Base-by-base conservation (phyloP, 2,888 invertebrate species). In the Coremacera marginata region DNA sequence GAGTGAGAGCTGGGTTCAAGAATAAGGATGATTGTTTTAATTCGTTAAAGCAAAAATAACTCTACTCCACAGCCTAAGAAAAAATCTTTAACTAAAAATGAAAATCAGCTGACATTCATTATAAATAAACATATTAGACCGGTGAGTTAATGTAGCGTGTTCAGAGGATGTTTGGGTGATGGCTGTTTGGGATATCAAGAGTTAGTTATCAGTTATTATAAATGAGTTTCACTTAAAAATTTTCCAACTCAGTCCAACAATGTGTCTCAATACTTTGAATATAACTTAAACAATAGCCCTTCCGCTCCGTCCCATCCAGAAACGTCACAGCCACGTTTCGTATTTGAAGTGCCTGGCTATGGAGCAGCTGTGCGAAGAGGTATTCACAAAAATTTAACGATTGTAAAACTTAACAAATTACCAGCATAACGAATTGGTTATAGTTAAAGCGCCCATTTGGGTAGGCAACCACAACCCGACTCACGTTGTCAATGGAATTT, bases 311-410 rank as follows among this genome's bases (percentile, higher is more conserved):
- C 25, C 25, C 60, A 1, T 9, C 60, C 16, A 22, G 19, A 22
- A 60, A 60, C 60, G 60, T 60, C 60, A 60, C 27, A 22, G 27
- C 25, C 60, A 60, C 19, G 60, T 27, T 16, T 27, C 27, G 5
- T 27, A 14, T 3, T n/a, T 27, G 27, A 27, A 60, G 22, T 68
- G 22, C 14, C 25, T 49, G 22, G 25, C 16, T 2, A 44, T 49
- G 68, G 14, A 37, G 51, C 49, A 22, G 16, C 7, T 5, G 22
- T 4, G 27, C 68, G 51, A 11, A 44, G 44, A 44, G 44, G 44
- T 44, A 44, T 44, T 44, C 14, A 11, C 44, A 60, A 22, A 68
- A 68, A 68, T 68, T 68, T 49, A 68, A 68, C 68, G 22, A 68
- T 51, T 68, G 37, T 49, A 16, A 68, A 37, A 68, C 44, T 68